These are phyloP conservation scores for Caerostris extrusa DNA, from an alignment of 1,140 invertebrate species.

Conservation along the genomic window DNA sequence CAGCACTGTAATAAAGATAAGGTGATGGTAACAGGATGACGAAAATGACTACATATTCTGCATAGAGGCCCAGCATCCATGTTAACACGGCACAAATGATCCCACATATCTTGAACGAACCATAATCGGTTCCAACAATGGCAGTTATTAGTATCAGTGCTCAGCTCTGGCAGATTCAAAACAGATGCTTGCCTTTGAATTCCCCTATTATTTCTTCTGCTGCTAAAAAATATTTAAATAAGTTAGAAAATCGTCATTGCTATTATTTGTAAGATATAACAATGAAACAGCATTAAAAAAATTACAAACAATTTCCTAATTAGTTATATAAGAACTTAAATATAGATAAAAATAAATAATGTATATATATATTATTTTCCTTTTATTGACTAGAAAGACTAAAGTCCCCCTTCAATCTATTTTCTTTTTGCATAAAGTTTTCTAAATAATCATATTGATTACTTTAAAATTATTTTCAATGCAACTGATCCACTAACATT, in stretches of 20 bases:
- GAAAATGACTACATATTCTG: constrained; percentile 97
- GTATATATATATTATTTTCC: too few relatives aligned
- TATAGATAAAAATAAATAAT: too few relatives aligned
- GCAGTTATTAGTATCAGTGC: constrained; percentile 79
- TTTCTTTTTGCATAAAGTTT: too few relatives aligned
- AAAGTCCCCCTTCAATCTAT: too few relatives aligned
- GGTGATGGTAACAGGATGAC: constrained; percentile 93
- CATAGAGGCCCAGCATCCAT: constrained; percentile 96
- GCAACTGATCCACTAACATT: too few relatives aligned
- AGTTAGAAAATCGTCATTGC: background rate
- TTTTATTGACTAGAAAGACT: too few relatives aligned
- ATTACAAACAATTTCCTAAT: too few relatives aligned
- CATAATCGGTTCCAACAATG: constrained; percentile 81
- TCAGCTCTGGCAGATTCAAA: constrained; percentile 68
- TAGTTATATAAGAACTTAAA: too few relatives aligned
- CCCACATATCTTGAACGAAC: constrained; percentile 94
- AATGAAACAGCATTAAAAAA: background rate
- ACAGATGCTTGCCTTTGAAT: constrained; percentile 58
- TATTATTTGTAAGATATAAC: background rate
- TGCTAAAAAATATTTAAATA: constrained; percentile 37
- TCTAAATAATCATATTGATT: too few relatives aligned
- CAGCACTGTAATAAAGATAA: constrained; percentile 86
- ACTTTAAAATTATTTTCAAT: too few relatives aligned
- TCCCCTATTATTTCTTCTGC: constrained; percentile 63
- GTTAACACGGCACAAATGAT: constrained; percentile 98